Conservation (phyloP, 2,797 vertebrate species). For the Ataeniobius toweri region DNA sequence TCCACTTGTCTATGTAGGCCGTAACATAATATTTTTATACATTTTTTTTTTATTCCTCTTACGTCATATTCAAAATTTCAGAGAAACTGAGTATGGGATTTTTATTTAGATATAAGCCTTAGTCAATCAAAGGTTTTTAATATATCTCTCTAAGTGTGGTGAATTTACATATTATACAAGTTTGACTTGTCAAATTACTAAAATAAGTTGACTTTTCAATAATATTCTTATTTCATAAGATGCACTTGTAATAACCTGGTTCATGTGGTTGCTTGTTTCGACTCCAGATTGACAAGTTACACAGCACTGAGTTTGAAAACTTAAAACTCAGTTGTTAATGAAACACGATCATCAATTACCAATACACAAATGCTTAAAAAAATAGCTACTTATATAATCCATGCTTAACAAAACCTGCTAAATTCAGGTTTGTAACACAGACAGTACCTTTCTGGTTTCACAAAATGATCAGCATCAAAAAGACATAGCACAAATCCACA, state of each 20-base stretch:
- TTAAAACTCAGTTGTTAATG: neutral
- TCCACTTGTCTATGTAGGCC: no score
- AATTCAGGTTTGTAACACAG: constrained; percentile 18
- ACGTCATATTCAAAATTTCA: neutral
- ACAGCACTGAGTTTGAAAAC: neutral
- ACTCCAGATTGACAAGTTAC: neutral
- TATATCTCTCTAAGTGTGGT: no score
- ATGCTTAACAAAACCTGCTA: constrained; percentile 22
- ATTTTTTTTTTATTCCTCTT: no score
- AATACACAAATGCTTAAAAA: neutral
- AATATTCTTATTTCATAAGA: no score
- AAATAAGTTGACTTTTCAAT: no score
- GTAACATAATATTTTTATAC: no score
- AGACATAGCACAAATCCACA: neutral
- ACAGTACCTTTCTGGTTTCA: neutral
- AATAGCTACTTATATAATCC: constrained; percentile 7
- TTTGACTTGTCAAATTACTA: no score
- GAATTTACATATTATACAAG: no score
- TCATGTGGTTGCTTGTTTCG: no score
- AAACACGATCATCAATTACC: neutral
- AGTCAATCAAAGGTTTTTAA: no score
- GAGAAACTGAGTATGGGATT: neutral
- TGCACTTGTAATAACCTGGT: no score
- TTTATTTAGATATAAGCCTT: no score
- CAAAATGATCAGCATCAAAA: constrained; percentile 16